phyloP scores from a whole-genome alignment of 2,888 invertebrate genomes.

The Bhutanitis thaidina region DNA sequence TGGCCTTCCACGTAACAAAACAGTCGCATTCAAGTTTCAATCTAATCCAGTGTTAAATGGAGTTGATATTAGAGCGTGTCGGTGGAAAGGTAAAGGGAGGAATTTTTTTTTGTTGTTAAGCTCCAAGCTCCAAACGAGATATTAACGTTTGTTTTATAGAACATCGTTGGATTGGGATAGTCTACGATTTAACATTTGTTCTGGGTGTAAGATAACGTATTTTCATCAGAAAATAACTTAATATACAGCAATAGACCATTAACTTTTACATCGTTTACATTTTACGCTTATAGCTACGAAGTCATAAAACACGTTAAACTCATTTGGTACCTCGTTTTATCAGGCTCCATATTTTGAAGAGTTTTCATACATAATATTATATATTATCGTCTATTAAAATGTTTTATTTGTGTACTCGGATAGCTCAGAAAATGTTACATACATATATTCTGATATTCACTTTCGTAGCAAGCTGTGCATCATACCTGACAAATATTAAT shows the following conservation, averaged over 20 bases:
- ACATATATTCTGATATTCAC: no score
- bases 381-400: no score
- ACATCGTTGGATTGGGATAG: conserved; percentile 35
- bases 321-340: not conserved
- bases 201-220: conserved; percentile 14
- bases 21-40: conserved; percentile 21
- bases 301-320: not conserved
- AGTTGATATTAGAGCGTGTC: conserved; percentile 24
- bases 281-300: not conserved
- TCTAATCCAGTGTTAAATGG: conserved; percentile 19
- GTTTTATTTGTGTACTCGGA: no score
- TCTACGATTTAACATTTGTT: conserved; percentile 23
- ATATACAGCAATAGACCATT: not conserved
- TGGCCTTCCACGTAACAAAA: conserved; percentile 15
- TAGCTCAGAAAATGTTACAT: no score
- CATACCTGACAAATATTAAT: no score
- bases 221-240: not conserved
- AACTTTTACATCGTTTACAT: not conserved
- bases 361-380: no score
- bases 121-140: conserved; percentile 37
- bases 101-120: conserved; percentile 30
- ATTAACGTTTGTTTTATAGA: conserved; percentile 40
- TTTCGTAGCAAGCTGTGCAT: no score
- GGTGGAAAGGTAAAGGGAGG: conserved; percentile 26
- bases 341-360: no score